Conservation (phyloP, 92 coral and sea anemone species). For the Montipora capitata region DNA sequence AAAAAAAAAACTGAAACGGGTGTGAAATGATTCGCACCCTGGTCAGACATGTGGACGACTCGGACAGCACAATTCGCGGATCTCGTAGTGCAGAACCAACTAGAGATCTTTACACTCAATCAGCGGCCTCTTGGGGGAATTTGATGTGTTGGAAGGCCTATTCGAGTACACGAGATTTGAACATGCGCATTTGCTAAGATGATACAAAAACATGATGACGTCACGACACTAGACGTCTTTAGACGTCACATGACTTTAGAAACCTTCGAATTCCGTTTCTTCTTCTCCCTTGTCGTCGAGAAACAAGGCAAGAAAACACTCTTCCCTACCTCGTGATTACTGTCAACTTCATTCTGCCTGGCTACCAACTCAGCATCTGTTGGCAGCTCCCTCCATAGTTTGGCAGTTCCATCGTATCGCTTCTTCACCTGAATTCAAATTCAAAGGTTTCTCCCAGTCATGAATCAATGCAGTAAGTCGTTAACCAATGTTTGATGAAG, state of each 20-base stretch:
- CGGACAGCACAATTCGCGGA: no score
- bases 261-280: no score
- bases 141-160: no score
- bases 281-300: no score
- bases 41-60: no score
- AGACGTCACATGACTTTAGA: neutral
- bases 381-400: constrained; percentile 91
- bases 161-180: no score
- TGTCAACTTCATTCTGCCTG: constrained; percentile 17
- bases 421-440: constrained; percentile 71
- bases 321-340: constrained; percentile 23
- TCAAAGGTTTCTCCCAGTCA: neutral
- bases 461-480: neutral
- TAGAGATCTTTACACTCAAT: no score
- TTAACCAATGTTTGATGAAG: no score
- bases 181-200: neutral
- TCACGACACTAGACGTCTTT: neutral
- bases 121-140: no score
- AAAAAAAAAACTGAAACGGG: no score
- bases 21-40: no score
- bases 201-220: neutral
- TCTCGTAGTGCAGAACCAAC: no score
- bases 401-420: constrained; percentile 85
- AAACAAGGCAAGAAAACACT: neutral
- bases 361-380: constrained; percentile 78